Percentiles rank a stretch among this genome's conserved stretches.
phyloP scores from a whole-genome alignment of 2,797 vertebrate genomes.

The Diglossa cyanea region DNA sequence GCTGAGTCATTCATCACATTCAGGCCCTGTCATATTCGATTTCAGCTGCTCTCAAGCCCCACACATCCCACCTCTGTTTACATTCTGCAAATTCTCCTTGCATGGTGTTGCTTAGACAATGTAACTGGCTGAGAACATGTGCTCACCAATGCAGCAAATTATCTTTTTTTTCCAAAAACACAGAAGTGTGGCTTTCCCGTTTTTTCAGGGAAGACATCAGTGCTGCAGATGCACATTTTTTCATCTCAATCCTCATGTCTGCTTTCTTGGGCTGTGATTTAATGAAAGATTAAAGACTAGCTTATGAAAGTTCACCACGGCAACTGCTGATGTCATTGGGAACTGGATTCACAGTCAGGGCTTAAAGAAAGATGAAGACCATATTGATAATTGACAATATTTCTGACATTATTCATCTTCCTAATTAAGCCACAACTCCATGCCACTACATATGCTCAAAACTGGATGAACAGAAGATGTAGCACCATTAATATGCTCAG shows the following conservation, averaged over 20 bases:
- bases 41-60: background rate
- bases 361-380: conserved; percentile 4
- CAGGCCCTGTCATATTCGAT: background rate
- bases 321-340: conserved; percentile 50
- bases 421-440: conserved; percentile 9
- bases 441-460: background rate
- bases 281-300: conserved; percentile 49
- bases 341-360: background rate
- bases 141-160: background rate
- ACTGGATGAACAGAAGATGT: background rate
- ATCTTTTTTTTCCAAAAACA: background rate
- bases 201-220: background rate
- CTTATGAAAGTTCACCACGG: conserved; percentile 47
- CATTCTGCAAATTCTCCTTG: background rate
- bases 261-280: conserved; percentile 24
- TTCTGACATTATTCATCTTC: background rate
- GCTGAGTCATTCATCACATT: background rate
- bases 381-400: conserved; percentile 31
- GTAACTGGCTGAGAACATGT: background rate
- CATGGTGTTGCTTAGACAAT: background rate
- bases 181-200: background rate
- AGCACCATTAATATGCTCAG: background rate
- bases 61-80: background rate
- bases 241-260: background rate
- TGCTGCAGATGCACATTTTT: background rate